Evolutionary conservation across 2,797 vertebrate species (phyloP).

Genomic region (Psittacula echo): DNA sequence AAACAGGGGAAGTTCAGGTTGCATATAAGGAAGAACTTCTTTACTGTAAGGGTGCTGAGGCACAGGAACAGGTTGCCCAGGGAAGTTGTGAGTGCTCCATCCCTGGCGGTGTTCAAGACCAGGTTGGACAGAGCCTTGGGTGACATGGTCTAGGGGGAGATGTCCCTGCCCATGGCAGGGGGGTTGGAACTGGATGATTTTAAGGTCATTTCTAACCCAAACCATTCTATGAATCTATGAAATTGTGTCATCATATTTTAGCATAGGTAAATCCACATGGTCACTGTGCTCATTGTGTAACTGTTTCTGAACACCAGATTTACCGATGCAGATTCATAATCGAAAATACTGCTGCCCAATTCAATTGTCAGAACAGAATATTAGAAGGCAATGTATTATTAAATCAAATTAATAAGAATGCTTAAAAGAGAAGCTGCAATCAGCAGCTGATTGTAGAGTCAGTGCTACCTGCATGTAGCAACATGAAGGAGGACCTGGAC

Average conservation of each 20-base stretch:
- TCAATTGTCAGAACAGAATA: background rate
- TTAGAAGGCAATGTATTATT: background rate
- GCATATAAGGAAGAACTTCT: too few relatives aligned
- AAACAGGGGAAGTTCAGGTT: too few relatives aligned
- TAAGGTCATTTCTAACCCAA: background rate
- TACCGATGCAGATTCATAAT: background rate
- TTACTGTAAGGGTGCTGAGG: background rate
- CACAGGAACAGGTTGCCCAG: too few relatives aligned
- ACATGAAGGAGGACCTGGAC: background rate
- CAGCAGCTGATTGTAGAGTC: background rate
- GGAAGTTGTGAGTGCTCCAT: background rate
- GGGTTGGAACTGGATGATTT: background rate
- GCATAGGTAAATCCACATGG: background rate
- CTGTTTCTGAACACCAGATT: background rate
- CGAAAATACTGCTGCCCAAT: background rate
- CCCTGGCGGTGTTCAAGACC: background rate
- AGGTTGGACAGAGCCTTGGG: background rate
- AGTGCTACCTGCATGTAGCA: background rate
- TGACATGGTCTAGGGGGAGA: background rate
- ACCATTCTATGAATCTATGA: background rate
- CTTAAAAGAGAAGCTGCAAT: background rate
- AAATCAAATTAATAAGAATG: background rate
- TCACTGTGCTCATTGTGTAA: background rate
- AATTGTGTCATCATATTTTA: background rate
- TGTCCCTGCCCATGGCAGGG: background rate